These are phyloP conservation scores for Tympanoctomys barrerae DNA, from an alignment of 2,797 vertebrate genomes.

Conservation along the genomic window DNA sequence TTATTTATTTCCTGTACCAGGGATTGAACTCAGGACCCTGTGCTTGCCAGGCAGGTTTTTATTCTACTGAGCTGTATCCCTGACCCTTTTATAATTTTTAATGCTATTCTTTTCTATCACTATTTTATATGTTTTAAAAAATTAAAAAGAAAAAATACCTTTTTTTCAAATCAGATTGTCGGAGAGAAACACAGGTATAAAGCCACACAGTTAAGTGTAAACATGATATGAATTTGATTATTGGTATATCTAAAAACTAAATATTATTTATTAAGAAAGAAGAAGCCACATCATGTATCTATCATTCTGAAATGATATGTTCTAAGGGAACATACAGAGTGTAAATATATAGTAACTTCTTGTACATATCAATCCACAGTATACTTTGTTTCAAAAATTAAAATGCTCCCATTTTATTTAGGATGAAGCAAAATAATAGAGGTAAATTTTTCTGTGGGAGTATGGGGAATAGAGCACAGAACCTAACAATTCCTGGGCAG, in stretches of 20 bases:
- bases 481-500: neutral
- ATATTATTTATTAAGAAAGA: constrained; percentile 2
- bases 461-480: neutral
- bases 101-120: too few relatives aligned
- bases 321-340: neutral
- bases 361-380: neutral
- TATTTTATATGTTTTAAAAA: too few relatives aligned
- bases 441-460: too few relatives aligned
- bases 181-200: neutral
- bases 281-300: neutral
- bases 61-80: too few relatives aligned
- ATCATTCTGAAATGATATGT: neutral
- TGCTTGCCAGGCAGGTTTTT: too few relatives aligned
- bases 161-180: constrained; percentile 43
- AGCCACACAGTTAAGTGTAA: constrained; percentile 35
- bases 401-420: neutral
- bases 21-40: too few relatives aligned
- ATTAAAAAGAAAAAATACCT: too few relatives aligned
- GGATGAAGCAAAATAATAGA: neutral
- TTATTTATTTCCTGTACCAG: too few relatives aligned
- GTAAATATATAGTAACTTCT: neutral
- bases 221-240: constrained; percentile 16
- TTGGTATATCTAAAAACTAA: neutral
- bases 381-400: neutral
- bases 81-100: too few relatives aligned